Evolutionary conservation across 2,888 invertebrate species (phyloP).

Genomic region (Noctua janthina): DNA sequence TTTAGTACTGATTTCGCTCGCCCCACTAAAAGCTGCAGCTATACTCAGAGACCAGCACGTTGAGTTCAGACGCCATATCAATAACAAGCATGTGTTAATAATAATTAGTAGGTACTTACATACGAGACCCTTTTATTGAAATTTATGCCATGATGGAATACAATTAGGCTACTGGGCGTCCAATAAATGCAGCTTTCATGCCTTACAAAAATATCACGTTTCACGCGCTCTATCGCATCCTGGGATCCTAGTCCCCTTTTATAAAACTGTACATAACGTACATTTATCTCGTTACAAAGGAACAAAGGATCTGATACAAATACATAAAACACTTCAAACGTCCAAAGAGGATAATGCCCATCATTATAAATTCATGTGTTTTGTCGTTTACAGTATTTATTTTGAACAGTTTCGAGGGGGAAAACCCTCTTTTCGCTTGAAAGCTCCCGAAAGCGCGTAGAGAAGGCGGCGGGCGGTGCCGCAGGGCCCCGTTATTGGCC

Average conservation of each 20-base stretch:
- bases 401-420: slow-evolving; percentile 88
- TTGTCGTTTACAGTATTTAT: slow-evolving; percentile 90
- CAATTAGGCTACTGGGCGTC: slow-evolving; percentile 75
- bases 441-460: slow-evolving; percentile 86
- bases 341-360: slow-evolving; percentile 88
- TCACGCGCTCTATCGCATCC: slow-evolving; percentile 84
- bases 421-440: slow-evolving; percentile 87
- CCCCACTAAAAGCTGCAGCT: slow-evolving; percentile 1
- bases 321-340: slow-evolving; percentile 90
- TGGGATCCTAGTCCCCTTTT: slow-evolving; percentile 84
- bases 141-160: slow-evolving; percentile 67
- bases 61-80: slow-evolving; percentile 43
- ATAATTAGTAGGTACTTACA: slow-evolving; percentile 58
- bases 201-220: slow-evolving; percentile 87
- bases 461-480: slow-evolving; percentile 85
- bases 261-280: slow-evolving; percentile 81
- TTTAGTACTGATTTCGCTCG: not conserved
- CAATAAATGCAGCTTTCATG: slow-evolving; percentile 81
- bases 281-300: slow-evolving; percentile 86
- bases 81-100: slow-evolving; percentile 61
- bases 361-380: slow-evolving; percentile 90
- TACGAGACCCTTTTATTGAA: slow-evolving; percentile 69
- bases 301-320: slow-evolving; percentile 87
- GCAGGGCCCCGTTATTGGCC: slow-evolving; percentile 78
- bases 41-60: not conserved